Percentiles rank a stretch among this genome's conserved stretches.
Evolutionary conservation across 2,797 vertebrate genomes (phyloP).

Genomic region (Heliangelus exortis): DNA sequence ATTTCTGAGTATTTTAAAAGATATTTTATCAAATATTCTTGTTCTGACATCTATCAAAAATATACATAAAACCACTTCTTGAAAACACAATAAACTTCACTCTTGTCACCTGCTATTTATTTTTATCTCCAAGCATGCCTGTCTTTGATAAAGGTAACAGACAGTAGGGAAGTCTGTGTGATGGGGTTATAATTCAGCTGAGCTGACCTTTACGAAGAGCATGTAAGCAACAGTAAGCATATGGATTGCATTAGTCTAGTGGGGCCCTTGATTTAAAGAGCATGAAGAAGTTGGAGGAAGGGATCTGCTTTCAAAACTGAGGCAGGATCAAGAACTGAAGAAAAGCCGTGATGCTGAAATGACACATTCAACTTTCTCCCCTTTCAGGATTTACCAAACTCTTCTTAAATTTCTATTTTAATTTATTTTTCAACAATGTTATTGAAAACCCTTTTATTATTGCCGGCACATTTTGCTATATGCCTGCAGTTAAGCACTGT

Average conservation of each 20-base stretch:
- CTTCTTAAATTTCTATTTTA: conserved; percentile 26
- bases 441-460: conserved; percentile 4
- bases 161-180: not conserved
- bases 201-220: conserved; percentile 14
- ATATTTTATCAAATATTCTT: not conserved
- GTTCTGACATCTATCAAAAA: not conserved
- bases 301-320: conserved; percentile 55
- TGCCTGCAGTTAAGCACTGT: not conserved
- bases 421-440: not conserved
- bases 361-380: conserved; percentile 28
- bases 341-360: conserved; percentile 9
- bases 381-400: not conserved
- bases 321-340: conserved; percentile 14
- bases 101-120: not conserved
- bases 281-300: conserved; percentile 14
- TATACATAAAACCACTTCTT: not conserved
- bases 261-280: conserved; percentile 52
- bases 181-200: conserved; percentile 35
- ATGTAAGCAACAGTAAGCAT: conserved; percentile 26
- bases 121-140: not conserved
- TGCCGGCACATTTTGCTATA: not conserved
- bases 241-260: conserved; percentile 58
- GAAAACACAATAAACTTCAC: not conserved
- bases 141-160: conserved; percentile 2
- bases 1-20: not conserved